Evolutionary conservation across 2,797 vertebrate species (phyloP).

Genomic region (Microchirus variegatus): DNA sequence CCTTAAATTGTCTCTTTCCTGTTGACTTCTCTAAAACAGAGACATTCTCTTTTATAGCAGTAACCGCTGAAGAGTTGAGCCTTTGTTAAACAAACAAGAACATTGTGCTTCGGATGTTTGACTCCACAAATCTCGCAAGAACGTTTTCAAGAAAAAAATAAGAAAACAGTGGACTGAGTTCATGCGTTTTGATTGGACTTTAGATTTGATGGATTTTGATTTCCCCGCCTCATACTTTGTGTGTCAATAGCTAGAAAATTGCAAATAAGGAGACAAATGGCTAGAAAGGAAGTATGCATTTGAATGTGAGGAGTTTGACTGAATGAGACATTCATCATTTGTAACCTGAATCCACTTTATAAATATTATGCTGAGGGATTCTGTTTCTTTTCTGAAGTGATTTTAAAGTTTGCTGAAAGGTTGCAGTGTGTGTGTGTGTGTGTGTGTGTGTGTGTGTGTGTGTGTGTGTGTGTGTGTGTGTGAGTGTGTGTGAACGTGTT

Average conservation of each 20-base stretch:
- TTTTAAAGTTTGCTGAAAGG: conserved; percentile 36
- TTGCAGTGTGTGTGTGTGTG: conserved; percentile 43
- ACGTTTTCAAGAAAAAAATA: background rate
- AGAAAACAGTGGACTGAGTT: background rate
- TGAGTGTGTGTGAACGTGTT: conserved; percentile 35
- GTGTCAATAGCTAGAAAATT: too few species aligned
- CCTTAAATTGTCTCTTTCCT: background rate
- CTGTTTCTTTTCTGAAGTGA: conserved; percentile 22
- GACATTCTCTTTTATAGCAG: background rate
- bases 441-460: conserved; percentile 32
- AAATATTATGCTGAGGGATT: conserved; percentile 40
- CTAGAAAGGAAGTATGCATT: conserved; percentile 23
- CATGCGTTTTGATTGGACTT: background rate
- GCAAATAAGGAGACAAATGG: background rate
- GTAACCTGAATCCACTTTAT: conserved; percentile 36
- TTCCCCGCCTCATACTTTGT: background rate
- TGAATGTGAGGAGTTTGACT: conserved; percentile 9
- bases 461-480: conserved; percentile 40
- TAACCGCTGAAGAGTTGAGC: background rate
- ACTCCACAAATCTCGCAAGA: background rate
- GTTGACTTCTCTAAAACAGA: background rate
- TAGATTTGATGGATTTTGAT: background rate
- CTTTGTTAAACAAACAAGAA: too few species aligned
- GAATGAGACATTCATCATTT: conserved; percentile 26
- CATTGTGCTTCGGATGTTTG: background rate